Base-by-base conservation (phyloP, 2,888 invertebrate genomes). In the Polyommatus iphigenia region DNA sequence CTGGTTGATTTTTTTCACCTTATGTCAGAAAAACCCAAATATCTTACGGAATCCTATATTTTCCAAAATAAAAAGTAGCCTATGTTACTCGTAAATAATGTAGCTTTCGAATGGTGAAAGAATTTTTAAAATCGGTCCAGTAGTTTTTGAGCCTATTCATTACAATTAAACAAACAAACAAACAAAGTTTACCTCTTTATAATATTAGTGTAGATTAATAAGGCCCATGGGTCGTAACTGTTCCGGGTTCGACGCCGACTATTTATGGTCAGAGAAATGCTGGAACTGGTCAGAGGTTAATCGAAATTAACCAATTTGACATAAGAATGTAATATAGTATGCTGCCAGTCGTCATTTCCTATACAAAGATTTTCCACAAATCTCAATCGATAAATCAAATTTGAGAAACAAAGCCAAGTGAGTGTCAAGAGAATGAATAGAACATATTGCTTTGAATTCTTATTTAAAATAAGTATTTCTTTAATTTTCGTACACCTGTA, bases 161-260 rank as follows among this genome's bases (percentile, higher is more conserved):
- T n/a, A n/a, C n/a, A n/a, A n/a, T n/a, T n/a, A n/a, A n/a, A n/a
- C n/a, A n/a, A n/a, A n/a, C n/a, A n/a, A n/a, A n/a, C n/a, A n/a
- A n/a, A n/a, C n/a, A n/a, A n/a, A n/a, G n/a, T n/a, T n/a, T n/a
- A n/a, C n/a, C n/a, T n/a, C n/a, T n/a, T n/a, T n/a, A n/a, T n/a
- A n/a, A n/a, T n/a, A n/a, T n/a, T n/a, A n/a, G n/a, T n/a, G n/a
- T n/a, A n/a, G n/a, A 73, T 29, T 24, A 41, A 41, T 72, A 72
- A 72, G 29, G 54, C 50, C 50, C 29, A n/a, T n/a, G 7, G 20
- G 62, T 20, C 62, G 2, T 67, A 50, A 50, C 29, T 54, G 72
- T 75, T 54, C 75, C 75, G 54, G 75, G 54, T 75, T 75, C 54
- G 75, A 54, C 46, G 73, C 18, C 36, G 32, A 72, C n/a, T 41